A percentile compares a stretch with the other conserved stretches of the same genome.
phyloP scores from a whole-genome alignment of 2,888 invertebrate genomes.

The Lymantria dispar region DNA sequence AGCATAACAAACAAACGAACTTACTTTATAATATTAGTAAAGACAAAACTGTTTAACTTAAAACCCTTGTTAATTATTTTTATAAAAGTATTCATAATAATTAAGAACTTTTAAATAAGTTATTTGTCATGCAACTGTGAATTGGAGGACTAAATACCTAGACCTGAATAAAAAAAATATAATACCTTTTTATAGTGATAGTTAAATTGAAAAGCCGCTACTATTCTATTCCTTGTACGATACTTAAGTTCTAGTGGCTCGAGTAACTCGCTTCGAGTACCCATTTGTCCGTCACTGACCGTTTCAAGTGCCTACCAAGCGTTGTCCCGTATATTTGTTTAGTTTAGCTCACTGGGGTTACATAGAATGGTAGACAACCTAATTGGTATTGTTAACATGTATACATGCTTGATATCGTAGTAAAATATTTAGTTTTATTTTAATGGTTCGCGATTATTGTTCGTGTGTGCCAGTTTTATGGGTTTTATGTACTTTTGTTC shows the following conservation, averaged over 20 bases:
- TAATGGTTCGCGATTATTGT: conserved; percentile 22
- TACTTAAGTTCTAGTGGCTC: conserved; percentile 40
- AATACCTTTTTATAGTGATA: no score
- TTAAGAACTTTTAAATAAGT: no score
- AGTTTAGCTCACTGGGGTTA: conserved; percentile 40
- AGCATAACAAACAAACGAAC: no score
- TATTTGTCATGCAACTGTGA: no score
- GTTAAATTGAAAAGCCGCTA: no score
- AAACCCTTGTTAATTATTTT: no score
- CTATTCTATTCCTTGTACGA: conserved; percentile 28
- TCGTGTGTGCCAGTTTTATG: conserved; percentile 11
- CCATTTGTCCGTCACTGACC: conserved; percentile 74
- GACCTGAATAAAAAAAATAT: no score
- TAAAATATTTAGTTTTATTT: conserved; percentile 29
- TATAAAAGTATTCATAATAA: no score
- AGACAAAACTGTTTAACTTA: no score
- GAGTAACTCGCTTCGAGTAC: conserved; percentile 63
- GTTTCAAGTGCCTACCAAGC: conserved; percentile 51
- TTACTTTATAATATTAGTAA: no score
- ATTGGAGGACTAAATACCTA: no score
- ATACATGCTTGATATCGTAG: conserved; percentile 14
- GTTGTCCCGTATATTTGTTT: conserved; percentile 55
- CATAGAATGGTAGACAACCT: conserved; percentile 13
- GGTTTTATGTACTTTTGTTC: background rate
- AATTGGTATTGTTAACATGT: conserved; percentile 18